phyloP scores from a whole-genome alignment of 2,113 vertebrate genomes.

The Amphilophus citrinellus region DNA sequence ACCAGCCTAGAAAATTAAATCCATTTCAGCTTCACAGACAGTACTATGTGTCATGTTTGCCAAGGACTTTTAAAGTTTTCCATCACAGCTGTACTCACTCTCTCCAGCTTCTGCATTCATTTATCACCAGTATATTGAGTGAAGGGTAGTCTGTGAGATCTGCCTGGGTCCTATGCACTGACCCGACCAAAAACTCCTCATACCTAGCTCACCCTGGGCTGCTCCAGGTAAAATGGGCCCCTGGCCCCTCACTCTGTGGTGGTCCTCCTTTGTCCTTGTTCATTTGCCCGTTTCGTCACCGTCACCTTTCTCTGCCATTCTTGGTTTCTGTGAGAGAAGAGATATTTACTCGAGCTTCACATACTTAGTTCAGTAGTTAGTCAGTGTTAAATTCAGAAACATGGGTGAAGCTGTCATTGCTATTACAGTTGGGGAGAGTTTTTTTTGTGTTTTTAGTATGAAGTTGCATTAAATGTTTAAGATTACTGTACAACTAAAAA shows the following conservation, averaged over 20 bases:
- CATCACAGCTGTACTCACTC: conserved; percentile 14
- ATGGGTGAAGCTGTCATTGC: background rate
- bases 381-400: background rate
- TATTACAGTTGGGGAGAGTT: background rate
- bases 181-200: conserved; percentile 50
- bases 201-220: conserved; percentile 17
- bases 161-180: conserved; percentile 44
- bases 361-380: background rate
- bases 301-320: background rate
- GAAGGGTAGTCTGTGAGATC: conserved; percentile 51
- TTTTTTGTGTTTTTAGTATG: background rate
- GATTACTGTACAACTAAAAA: background rate
- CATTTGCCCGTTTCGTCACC: conserved; percentile 36
- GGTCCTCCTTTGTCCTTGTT: conserved; percentile 68
- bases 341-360: background rate
- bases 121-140: conserved; percentile 28
- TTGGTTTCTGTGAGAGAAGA: background rate
- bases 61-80: background rate
- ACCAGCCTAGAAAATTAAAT: background rate
- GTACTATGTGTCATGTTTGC: background rate
- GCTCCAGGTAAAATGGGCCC: conserved; percentile 40
- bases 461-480: background rate
- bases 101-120: conserved; percentile 20
- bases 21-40: background rate
- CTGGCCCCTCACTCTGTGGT: conserved; percentile 51